Evolutionary conservation across 2,888 invertebrate species (phyloP), one percentile per base, ranked within the genome.

Genomic region (Drosophila borborema): DNA sequence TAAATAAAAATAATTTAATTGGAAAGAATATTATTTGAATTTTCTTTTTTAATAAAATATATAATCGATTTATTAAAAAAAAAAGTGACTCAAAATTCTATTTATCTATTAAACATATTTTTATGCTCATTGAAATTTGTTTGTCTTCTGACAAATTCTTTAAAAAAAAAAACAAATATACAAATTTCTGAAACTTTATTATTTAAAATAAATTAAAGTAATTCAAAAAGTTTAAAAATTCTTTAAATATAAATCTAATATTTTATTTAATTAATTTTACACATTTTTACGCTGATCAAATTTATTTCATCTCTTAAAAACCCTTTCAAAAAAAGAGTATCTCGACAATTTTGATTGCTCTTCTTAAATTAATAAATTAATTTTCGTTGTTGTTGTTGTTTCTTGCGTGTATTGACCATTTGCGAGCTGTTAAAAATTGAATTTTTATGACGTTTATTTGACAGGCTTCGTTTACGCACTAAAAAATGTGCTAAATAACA

Each of bases 381-480:
- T 40, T 8, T 49, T 38, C 16, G 16, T 16, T 38, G 18, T 62
- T 41, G 23, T n/a, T 43, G 48, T 41, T 23, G 55, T 9, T 61
- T 59, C n/a, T 63, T 40, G 70, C 83, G 83, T 86, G 89, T 31
- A 16, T 46, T 54, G 60, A n/a, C 36, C 48, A 82, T 82, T 86
- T 74, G 83, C 77, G 34, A 77, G 59, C 45, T 65, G 67, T 64
- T 65, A 68, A 58, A 75, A 54, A 41, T 40, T 41, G 31, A 41
- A 28, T 36, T 81, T 81, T 77, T 81, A 74, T 81, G 74, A 70
- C 72, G 64, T 81, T 70, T 68, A 67, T 75, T 70, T 54, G 45
- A 41, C 41, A 63, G 72, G 70, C 68, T 82, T 89, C 65, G 81
- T 70, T 84, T 84, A 84, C 87, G 83, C 81, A 89, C 69, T 55